Base-by-base conservation (phyloP, 1,140 invertebrate genomes). In the Drosophila jambulina region DNA sequence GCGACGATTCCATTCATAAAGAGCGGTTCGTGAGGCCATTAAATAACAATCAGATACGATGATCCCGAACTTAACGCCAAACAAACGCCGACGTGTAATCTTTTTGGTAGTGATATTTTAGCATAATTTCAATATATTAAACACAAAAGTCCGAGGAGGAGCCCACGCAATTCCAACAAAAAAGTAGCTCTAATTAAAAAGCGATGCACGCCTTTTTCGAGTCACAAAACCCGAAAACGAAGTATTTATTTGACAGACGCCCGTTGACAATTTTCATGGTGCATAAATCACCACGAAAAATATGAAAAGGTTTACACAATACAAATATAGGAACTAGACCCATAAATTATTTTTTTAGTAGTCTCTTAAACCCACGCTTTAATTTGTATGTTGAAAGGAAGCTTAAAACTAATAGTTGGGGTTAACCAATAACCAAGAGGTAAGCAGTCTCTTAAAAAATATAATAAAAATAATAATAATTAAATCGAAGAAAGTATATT, bases 1-100 rank as follows among this genome's bases (percentile, higher is more conserved):
- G 77, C 67, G 80, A 76, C 58, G 34, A 56, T 70, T 72, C 75
- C 84, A 88, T 87, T 87, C 83, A 87, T 87, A 88, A 88, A 90
- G 84, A 78, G 80, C 64, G 70, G 75, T 70, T 70, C 65, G 63
- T 69, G 75, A 23, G 64, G 77, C 80, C 84, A 88, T 88, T 88
- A 88, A 88, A 88, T 88, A 88, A 88, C 84, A 88, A 88, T 88
- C 84, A 88, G 84, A 78, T 57, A 70, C 79, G 82, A 76, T 85
- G 67, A 85, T 78, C 78, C 84, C 71, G 25, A 78, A 85, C 75
- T 85, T 81, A 78, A 82, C 69, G 83, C 84, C 84, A 87, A 87
- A 87, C 80, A 83, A 80, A 87, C 80, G 84, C 77, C 84, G 84
- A 87, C 84, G 84, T 87, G 84, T 83, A 77, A 83, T 75, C 53